These are phyloP conservation scores for Lasioglossum calceatum DNA, from an alignment of 2,888 invertebrate genomes.

Conservation along the genomic window DNA sequence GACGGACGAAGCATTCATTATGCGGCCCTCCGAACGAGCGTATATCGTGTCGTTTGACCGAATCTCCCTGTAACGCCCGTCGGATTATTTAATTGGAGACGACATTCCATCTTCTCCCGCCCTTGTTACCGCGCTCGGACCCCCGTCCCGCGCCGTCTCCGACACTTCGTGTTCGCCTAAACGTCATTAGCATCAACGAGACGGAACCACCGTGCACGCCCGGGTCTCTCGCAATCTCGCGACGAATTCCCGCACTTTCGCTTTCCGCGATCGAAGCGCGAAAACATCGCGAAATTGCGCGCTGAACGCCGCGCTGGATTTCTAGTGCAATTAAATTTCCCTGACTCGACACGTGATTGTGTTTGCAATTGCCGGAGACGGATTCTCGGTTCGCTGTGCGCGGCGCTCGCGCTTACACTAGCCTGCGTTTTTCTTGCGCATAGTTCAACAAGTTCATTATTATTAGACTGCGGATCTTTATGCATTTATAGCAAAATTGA, in stretches of 20 bases:
- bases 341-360: background rate
- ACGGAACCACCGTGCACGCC: background rate
- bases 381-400: background rate
- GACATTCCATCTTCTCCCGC: background rate
- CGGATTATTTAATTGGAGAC: slow-evolving; percentile 55
- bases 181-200: slow-evolving; percentile 9
- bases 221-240: background rate
- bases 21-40: background rate
- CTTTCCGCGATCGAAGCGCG: slow-evolving; percentile 11
- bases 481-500: too few species aligned
- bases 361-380: background rate
- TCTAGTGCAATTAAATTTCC: background rate
- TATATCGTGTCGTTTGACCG: slow-evolving; percentile 35
- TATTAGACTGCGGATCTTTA: too few species aligned
- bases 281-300: slow-evolving; percentile 11
- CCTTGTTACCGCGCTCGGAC: background rate
- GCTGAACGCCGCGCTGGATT: background rate
- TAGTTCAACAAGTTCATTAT: too few species aligned
- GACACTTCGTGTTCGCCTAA: slow-evolving; percentile 1
- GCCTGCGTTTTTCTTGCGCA: too few species aligned
- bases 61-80: slow-evolving; percentile 48
- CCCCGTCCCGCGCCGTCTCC: background rate
- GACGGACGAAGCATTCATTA: slow-evolving; percentile 27
- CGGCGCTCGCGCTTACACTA: background rate
- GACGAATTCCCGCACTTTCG: slow-evolving; percentile 22